Base-by-base conservation (phyloP, 2,888 invertebrate species). In the Mesorhabditis spiculigera region DNA sequence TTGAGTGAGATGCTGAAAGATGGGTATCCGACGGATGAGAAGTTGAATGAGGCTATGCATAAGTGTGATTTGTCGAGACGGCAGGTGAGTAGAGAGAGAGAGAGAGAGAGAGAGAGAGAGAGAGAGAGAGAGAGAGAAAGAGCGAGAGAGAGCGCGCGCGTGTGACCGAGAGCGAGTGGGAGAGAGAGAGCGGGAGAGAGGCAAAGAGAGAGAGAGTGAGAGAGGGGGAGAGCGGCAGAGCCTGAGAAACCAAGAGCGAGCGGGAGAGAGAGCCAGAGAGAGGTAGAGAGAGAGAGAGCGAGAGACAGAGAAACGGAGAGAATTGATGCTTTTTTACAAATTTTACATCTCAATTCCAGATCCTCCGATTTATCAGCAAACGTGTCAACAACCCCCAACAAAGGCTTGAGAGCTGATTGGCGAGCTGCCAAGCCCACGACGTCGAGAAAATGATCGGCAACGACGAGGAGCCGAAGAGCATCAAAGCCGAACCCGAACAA, bases 311-410 rank as follows among this genome's bases (percentile, higher is more conserved):
- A 28, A 28, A 28, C 28, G 28, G 28, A 28, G 28, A 28, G 28
- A 28, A 28, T 1, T 28, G 28, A 28, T 28, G 28, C 28, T 28
- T 28, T 28, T 28, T 28, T 28, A 28, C 28, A 28, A 28, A 28
- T 28, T 28, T 28, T 28, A 28, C 28, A 50, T 13, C 58, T 50
- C 58, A 13, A 13, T 50, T 50, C 58, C 58, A 50, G 58, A 50
- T 50, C 58, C 58, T 50, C n/a, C 58, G 58, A 13, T 50, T 50
- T n/a, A 50, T 50, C n/a, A 50, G 58, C 58, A 50, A 50, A 50
- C 58, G 58, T 50, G 58, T 50, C 10, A 50, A 50, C 58, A 50
- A 50, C n/a, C n/a, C 58, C 58, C 10, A 50, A 50, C n/a, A 50
- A 50, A 50, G 58, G 58, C n/a, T 50, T 50, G 58, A 10, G 58